Evolutionary conservation across 2,797 vertebrate genomes (phyloP).

Genomic region (Pseudopleuronectes americanus): DNA sequence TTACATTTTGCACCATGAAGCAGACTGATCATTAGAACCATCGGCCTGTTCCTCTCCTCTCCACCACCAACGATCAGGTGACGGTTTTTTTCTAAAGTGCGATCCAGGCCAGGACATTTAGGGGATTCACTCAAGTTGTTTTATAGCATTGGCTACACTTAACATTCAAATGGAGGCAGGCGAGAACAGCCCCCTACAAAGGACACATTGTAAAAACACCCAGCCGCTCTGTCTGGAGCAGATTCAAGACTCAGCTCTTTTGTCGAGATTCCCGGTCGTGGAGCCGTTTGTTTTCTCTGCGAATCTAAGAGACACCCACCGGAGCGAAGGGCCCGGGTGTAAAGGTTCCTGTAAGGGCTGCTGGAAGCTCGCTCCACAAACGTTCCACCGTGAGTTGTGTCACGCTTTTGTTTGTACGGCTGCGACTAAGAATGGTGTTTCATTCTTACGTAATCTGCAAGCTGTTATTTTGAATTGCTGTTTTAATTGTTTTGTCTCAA

Average conservation of each 20-base stretch:
- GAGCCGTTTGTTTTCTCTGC: slow-evolving; percentile 2
- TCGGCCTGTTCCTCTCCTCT: background rate
- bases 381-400: background rate
- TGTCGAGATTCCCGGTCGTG: background rate
- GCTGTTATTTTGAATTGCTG: background rate
- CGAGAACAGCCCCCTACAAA: slow-evolving; percentile 3
- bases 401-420: background rate
- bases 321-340: background rate
- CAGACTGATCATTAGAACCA: slow-evolving; percentile 11
- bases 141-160: background rate
- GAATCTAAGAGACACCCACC: background rate
- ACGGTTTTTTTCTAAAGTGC: background rate
- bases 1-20: slow-evolving; percentile 7
- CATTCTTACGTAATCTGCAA: background rate
- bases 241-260: slow-evolving; percentile 3
- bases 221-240: background rate
- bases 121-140: slow-evolving; percentile 1
- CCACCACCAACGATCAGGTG: background rate
- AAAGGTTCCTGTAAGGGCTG: background rate
- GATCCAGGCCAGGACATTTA: background rate
- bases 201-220: slow-evolving; percentile 4
- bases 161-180: slow-evolving; percentile 6
- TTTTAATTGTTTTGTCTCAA: too few relatives aligned
- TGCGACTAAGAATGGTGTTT: background rate
- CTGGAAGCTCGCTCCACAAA: background rate